Conservation (phyloP, 2,797 vertebrate genomes). For the Triplophysa yarkandensis region DNA sequence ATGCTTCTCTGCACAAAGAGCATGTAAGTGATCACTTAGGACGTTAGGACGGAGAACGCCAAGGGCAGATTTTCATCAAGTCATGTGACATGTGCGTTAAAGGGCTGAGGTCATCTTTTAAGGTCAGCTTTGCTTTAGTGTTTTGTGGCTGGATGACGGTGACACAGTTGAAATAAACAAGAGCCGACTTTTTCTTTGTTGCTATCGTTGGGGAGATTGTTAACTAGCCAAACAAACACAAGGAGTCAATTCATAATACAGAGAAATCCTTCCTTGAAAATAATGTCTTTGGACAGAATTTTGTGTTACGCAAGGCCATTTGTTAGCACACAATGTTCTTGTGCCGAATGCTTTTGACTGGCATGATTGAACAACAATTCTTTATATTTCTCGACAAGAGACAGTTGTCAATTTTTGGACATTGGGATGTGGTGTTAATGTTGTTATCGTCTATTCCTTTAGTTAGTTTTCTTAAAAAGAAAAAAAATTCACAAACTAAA, state of each 20-base stretch:
- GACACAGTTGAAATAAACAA: neutral
- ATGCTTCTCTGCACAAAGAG: slow-evolving; percentile 62
- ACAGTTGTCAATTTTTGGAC: slow-evolving; percentile 12
- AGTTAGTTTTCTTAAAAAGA: too few species aligned
- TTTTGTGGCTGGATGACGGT: slow-evolving; percentile 9
- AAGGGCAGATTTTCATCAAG: slow-evolving; percentile 39
- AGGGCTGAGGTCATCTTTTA: slow-evolving; percentile 18
- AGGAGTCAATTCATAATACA: slow-evolving; percentile 13
- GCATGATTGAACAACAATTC: slow-evolving; percentile 12
- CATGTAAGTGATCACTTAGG: slow-evolving; percentile 48
- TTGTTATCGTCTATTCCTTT: too few species aligned
- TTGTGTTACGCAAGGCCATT: slow-evolving; percentile 21
- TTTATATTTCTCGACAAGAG: slow-evolving; percentile 31
- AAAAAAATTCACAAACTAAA: too few species aligned
- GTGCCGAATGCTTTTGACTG: slow-evolving; percentile 29
- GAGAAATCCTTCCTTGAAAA: neutral
- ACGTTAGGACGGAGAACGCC: slow-evolving; percentile 35
- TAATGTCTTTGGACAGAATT: slow-evolving; percentile 31
- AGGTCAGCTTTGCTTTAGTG: slow-evolving; percentile 28
- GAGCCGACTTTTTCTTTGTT: neutral
- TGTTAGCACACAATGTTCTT: slow-evolving; percentile 29
- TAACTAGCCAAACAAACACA: slow-evolving; percentile 7
- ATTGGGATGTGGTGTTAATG: neutral
- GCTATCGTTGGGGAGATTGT: neutral
- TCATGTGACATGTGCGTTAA: slow-evolving; percentile 28